These are phyloP conservation scores for Ciconia maguari DNA, from an alignment of 2,113 vertebrate genomes.

Conservation along the genomic window DNA sequence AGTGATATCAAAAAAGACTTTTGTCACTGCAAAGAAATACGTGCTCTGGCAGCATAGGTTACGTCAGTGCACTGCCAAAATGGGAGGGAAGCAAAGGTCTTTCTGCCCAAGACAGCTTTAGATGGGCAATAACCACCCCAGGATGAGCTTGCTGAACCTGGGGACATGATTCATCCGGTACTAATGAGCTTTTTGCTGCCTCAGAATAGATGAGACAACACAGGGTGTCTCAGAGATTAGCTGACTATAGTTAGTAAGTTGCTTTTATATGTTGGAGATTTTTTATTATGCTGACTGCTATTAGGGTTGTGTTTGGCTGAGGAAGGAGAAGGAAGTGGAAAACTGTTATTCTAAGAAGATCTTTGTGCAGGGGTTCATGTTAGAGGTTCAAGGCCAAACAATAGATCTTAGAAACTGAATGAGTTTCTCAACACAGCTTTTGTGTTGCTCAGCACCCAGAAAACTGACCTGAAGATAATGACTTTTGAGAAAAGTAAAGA, in stretches of 20 bases:
- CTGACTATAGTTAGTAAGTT: not conserved
- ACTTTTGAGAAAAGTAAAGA: not conserved
- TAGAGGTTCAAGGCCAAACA: constrained; percentile 27
- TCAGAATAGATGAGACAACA: not conserved
- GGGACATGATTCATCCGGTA: not conserved
- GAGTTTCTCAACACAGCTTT: not conserved
- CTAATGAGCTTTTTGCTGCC: constrained; percentile 30
- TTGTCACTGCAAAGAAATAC: not conserved
- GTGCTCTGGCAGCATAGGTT: not conserved
- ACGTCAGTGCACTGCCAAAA: not conserved
- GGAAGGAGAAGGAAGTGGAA: not conserved
- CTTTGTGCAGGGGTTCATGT: not conserved
- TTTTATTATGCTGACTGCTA: not conserved
- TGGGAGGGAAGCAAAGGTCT: not conserved
- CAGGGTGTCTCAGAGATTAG: not conserved
- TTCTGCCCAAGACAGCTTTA: not conserved
- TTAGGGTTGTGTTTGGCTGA: not conserved
- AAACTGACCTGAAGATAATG: not conserved
- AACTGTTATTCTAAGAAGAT: not conserved
- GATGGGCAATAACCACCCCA: not conserved
- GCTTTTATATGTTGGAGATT: not conserved
- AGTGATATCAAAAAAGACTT: not conserved
- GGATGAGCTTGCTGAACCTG: not conserved
- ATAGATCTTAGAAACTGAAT: not conserved
- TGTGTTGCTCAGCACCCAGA: not conserved